Conservation (phyloP, 2,888 invertebrate species). For the Drosophila helvetica region DNA sequence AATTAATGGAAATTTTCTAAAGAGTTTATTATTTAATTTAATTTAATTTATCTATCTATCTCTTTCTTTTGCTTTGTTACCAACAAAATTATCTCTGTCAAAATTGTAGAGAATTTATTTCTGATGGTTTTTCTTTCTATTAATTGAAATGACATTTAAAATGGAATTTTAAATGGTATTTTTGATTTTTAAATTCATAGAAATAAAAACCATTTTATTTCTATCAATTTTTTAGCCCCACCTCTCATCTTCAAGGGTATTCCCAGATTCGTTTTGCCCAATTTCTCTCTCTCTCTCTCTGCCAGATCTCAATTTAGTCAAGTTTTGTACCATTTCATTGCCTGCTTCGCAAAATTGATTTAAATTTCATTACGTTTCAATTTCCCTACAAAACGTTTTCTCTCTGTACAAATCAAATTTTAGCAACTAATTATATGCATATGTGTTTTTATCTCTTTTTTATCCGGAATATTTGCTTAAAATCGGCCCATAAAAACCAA, state of each 20-base stretch:
- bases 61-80: not conserved
- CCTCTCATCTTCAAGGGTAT: not conserved
- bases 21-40: too few species aligned
- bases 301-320: not conserved
- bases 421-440: conserved; percentile 48
- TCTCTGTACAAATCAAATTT: conserved; percentile 50
- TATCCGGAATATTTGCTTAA: not conserved
- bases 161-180: conserved; percentile 20
- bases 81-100: not conserved
- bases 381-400: conserved; percentile 19
- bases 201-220: too few species aligned
- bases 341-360: conserved; percentile 28
- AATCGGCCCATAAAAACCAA: conserved; percentile 15
- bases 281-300: too few species aligned
- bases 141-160: conserved; percentile 13
- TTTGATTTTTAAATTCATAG: too few species aligned
- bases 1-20: too few species aligned
- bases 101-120: not conserved
- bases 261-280: not conserved
- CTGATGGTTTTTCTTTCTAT: conserved; percentile 1
- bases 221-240: too few species aligned
- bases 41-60: too few species aligned
- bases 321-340: conserved; percentile 4
- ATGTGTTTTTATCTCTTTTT: conserved; percentile 37
- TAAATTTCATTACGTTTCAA: conserved; percentile 33